A percentile compares a stretch with the other conserved stretches of the same genome.
phyloP scores from a whole-genome alignment of 1,140 invertebrate species.

The Aleiodes sp. region DNA sequence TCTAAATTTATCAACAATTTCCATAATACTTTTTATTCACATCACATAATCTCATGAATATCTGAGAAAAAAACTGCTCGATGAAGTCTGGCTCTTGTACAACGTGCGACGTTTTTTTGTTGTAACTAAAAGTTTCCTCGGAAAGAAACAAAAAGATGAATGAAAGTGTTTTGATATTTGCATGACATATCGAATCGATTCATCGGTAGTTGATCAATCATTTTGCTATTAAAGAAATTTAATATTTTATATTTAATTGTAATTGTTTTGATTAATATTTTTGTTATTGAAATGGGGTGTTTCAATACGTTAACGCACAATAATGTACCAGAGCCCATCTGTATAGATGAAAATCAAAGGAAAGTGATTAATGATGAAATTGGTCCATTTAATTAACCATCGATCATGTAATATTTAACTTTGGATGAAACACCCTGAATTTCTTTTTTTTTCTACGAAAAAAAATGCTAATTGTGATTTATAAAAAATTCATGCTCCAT shows the following conservation, averaged over 20 bases:
- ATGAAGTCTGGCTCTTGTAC: conserved; percentile 1
- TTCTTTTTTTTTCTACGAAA: no score
- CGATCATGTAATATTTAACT: conserved; percentile 30
- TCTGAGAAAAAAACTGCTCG: not conserved
- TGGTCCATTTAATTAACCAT: not conserved
- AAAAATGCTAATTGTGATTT: conserved; percentile 4
- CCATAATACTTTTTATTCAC: not conserved
- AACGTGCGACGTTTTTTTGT: not conserved
- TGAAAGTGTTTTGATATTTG: conserved; percentile 7
- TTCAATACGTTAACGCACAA: not conserved
- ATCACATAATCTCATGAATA: not conserved
- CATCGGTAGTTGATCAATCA: not conserved
- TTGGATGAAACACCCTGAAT: conserved; percentile 23
- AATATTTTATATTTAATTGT: not conserved
- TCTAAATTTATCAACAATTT: conserved; percentile 24
- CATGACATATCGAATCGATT: not conserved
- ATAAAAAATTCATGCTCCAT: no score
- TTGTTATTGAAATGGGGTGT: not conserved
- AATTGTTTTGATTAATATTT: not conserved
- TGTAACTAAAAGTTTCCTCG: not conserved
- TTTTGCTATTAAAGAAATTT: conserved; percentile 8
- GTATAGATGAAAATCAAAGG: not conserved
- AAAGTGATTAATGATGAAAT: not conserved
- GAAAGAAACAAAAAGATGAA: not conserved
- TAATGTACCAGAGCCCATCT: not conserved